Conservation (phyloP, 2,888 invertebrate species). For the Spicauda simplicius region DNA sequence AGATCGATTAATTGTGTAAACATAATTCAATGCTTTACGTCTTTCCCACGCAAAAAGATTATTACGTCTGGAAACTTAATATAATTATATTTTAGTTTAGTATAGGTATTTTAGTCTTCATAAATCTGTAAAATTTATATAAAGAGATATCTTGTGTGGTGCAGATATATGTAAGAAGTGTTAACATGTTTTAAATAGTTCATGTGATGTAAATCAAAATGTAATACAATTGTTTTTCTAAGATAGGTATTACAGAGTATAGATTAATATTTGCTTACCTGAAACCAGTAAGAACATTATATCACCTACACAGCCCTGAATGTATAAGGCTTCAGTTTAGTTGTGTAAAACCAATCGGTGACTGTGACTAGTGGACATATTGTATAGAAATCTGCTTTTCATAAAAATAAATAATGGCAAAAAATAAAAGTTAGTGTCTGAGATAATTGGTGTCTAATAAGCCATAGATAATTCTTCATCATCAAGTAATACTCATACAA, state of each 20-base stretch:
- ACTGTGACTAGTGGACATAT: neutral
- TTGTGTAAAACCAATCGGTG: conserved; percentile 36
- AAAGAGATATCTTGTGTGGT: too few relatives aligned
- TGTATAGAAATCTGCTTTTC: neutral
- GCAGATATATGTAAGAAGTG: too few relatives aligned
- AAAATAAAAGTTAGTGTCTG: conserved; percentile 41
- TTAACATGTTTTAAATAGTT: too few relatives aligned
- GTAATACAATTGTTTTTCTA: neutral
- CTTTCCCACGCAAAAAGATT: too few relatives aligned
- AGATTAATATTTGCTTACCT: neutral
- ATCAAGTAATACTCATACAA: conserved; percentile 9
- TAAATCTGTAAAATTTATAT: too few relatives aligned
- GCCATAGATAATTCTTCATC: too few relatives aligned
- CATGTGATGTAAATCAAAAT: too few relatives aligned
- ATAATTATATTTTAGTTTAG: too few relatives aligned
- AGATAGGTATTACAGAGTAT: neutral
- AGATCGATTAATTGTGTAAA: too few relatives aligned
- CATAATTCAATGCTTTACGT: too few relatives aligned
- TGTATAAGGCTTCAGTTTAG: conserved; percentile 46
- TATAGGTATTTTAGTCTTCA: too few relatives aligned
- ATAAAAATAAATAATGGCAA: conserved; percentile 38
- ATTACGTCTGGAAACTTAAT: too few relatives aligned
- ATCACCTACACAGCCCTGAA: neutral
- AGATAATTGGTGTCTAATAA: neutral
- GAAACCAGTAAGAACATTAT: conserved; percentile 16